These are phyloP conservation scores for Apodemia zela DNA, from an alignment of 2,888 invertebrate species.

Conservation along the genomic window DNA sequence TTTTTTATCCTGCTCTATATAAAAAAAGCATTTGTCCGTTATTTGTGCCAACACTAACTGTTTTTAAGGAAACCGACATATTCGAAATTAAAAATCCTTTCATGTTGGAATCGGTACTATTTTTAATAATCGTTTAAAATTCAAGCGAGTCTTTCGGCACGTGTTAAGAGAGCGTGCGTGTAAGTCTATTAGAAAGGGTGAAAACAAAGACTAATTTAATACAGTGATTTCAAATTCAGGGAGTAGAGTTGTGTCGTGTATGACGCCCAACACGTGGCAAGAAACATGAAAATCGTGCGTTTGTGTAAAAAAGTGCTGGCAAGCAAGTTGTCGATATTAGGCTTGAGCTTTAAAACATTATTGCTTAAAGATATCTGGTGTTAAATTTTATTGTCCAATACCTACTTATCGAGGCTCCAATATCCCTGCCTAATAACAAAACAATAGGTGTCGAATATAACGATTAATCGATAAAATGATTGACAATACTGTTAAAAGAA, in stretches of 20 bases:
- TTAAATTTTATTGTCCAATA: too few species aligned
- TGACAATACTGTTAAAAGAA: too few species aligned
- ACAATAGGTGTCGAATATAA: too few species aligned
- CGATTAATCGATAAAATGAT: too few species aligned
- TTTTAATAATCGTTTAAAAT: slow-evolving; percentile 54
- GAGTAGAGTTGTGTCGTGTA: slow-evolving; percentile 67
- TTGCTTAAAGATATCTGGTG: too few species aligned
- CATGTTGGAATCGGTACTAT: slow-evolving; percentile 21
- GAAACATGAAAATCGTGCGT: slow-evolving; percentile 74
- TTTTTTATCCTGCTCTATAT: too few species aligned
- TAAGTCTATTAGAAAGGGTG: slow-evolving; percentile 68
- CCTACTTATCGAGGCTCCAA: too few species aligned
- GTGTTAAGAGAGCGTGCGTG: slow-evolving; percentile 62
- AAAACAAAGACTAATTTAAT: slow-evolving; percentile 68
- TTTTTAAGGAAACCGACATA: background rate
- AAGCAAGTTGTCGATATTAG: slow-evolving; percentile 34
- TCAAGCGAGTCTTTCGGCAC: slow-evolving; percentile 56
- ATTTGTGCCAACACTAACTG: background rate
- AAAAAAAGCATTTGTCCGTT: background rate
- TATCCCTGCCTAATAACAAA: too few species aligned
- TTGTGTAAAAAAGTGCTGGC: slow-evolving; percentile 48
- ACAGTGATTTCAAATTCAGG: slow-evolving; percentile 69
- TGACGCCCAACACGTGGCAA: slow-evolving; percentile 71
- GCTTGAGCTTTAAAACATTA: background rate
- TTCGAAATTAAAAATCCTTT: background rate